Evolutionary conservation across 2,797 vertebrate species (phyloP), one percentile per base, ranked within the genome.

Genomic region (Thaleichthys pacificus): DNA sequence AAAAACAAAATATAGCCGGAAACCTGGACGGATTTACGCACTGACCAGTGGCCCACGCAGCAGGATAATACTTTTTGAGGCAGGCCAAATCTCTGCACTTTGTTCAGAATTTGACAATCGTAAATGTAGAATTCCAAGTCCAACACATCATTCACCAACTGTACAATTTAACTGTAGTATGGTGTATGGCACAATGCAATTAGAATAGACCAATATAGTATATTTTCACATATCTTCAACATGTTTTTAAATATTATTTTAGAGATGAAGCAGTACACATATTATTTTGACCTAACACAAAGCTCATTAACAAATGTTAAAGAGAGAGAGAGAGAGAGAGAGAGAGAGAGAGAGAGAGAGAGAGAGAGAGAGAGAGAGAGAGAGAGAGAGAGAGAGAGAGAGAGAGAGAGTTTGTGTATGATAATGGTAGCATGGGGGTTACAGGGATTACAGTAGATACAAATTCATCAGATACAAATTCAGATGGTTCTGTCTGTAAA

Each of bases 1-100:
- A 75, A 77, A 80, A 73, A 81, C 74, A 60, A 80, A 81, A 78
- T 68, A 67, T 56, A 26, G 68, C 76, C 66, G 63, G 72, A 73
- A 74, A 32, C 26, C 7, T 54, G 14, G 8, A 54, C 5, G 47
- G 24, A 67, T 28, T 54, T 54, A 26, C 7, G 47, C 47, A 67
- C 26, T 24, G 42, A 51, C 47, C 66, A 51, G 15, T 67, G 66
- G 66, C 51, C 8, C 19, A 17, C 17, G 8, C 15, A 54, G 51
- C 51, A 54, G 19, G 15, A 54, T 14, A 54, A 54, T 14, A 19
- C 15, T 0, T 42, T 42, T 12, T 42, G 38, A 42, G 8, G 38
- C 56, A 58, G 4, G 56, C 38, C 38, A 42, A 42, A 11, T 42
- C 8, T 42, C 38, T 42, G 38, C 38, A 42, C 38, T 42, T 42